phyloP scores from a whole-genome alignment of 2,888 invertebrate species.

The Chaetogeoica ovagalla region DNA sequence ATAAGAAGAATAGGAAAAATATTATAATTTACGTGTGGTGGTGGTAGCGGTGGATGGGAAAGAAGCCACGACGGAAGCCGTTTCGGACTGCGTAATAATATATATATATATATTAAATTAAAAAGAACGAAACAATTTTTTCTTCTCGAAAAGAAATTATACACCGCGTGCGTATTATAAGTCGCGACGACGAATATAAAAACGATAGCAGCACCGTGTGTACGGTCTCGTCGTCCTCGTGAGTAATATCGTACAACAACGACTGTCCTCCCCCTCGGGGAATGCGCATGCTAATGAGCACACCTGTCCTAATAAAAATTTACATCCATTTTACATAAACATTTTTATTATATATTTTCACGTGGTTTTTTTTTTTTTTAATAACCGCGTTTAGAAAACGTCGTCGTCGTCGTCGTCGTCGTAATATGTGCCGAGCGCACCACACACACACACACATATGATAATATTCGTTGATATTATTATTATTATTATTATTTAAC shows the following conservation, averaged over 20 bases:
- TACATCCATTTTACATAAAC: constrained; percentile 50
- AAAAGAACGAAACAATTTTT: background rate
- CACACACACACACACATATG: no score
- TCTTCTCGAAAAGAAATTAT: constrained; percentile 8
- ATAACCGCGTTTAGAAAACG: constrained; percentile 44
- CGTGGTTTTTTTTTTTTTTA: constrained; percentile 18
- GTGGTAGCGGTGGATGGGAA: background rate
- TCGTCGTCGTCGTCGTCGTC: background rate
- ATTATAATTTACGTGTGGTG: no score
- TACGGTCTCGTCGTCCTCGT: background rate
- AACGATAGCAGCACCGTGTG: no score
- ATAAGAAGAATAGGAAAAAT: background rate
- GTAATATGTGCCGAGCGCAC: no score
- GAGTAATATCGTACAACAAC: background rate
- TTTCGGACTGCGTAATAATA: background rate
- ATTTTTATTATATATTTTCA: constrained; percentile 6
- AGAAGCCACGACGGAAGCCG: constrained; percentile 45
- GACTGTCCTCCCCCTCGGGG: background rate
- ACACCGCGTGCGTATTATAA: background rate
- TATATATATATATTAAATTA: no score
- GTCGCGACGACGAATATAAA: background rate
- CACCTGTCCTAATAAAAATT: constrained; percentile 52
- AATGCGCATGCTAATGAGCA: constrained; percentile 47
- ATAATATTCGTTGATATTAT: no score
- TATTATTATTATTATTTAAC: no score